phyloP scores from a whole-genome alignment of 2,113 vertebrate genomes.

The Nesogale talazaci region DNA sequence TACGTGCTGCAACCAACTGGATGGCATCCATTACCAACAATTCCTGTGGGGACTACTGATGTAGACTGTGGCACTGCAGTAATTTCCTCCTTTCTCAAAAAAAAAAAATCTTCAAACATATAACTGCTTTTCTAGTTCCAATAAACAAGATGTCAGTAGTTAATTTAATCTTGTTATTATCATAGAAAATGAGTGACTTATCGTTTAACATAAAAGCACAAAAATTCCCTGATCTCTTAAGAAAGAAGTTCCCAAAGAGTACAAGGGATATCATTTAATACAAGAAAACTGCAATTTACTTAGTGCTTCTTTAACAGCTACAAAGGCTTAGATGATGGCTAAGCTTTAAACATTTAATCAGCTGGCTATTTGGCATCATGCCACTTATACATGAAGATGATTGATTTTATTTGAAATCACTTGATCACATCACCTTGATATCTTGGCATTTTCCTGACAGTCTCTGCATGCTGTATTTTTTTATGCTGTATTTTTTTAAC shows the following conservation, averaged over 20 bases:
- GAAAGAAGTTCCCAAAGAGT: neutral
- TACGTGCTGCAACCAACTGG: too few relatives aligned
- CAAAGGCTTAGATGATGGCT: neutral
- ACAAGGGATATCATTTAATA: neutral
- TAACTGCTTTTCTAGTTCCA: conserved; percentile 10
- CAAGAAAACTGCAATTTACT: neutral
- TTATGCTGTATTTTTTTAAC: too few relatives aligned
- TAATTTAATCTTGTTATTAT: neutral
- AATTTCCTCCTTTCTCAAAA: too few relatives aligned
- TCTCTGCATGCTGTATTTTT: neutral
- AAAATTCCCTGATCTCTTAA: neutral
- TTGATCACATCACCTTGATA: neutral
- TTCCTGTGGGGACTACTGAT: too few relatives aligned
- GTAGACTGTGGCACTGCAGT: too few relatives aligned
- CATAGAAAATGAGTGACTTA: neutral
- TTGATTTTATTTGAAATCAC: conserved; percentile 36
- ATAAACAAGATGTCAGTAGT: neutral
- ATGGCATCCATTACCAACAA: too few relatives aligned
- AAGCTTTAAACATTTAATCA: conserved; percentile 28
- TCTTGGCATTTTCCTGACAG: neutral
- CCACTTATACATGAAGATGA: neutral
- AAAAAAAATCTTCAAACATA: too few relatives aligned
- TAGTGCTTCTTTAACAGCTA: neutral
- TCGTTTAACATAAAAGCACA: neutral
- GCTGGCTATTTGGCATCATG: conserved; percentile 4